These are phyloP conservation scores for Bellardia pandia DNA, from an alignment of 2,888 invertebrate species.

Conservation along the genomic window DNA sequence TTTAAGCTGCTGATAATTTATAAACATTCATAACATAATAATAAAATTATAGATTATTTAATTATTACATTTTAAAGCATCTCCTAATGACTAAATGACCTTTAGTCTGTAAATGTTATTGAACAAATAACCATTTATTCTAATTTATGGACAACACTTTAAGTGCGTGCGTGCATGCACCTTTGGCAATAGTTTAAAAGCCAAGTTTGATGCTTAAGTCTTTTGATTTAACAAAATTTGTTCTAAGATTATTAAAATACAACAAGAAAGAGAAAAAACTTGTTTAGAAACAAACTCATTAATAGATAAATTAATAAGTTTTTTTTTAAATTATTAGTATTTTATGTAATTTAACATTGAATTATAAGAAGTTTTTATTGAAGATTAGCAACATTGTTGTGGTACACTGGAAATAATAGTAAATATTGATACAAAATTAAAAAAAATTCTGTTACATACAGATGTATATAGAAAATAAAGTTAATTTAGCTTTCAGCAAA, in stretches of 20 bases:
- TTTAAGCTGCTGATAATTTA: neutral
- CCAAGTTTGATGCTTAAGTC: conserved; percentile 64
- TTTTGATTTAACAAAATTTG: conserved; percentile 33
- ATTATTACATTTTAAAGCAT: conserved; percentile 14
- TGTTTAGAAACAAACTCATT: conserved; percentile 26
- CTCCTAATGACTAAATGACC: conserved; percentile 16
- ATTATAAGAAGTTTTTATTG: conserved; percentile 58
- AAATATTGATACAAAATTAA: neutral
- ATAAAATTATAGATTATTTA: neutral
- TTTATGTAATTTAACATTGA: conserved; percentile 43
- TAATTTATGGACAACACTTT: neutral
- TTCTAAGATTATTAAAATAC: conserved; percentile 32
- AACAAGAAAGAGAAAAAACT: conserved; percentile 29
- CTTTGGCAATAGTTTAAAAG: conserved; percentile 53
- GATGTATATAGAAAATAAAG: too few species aligned
- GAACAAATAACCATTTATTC: neutral
- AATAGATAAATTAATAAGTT: conserved; percentile 25
- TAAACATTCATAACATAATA: neutral
- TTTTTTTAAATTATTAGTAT: conserved; percentile 26
- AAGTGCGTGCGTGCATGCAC: conserved; percentile 1
- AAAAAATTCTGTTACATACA: neutral
- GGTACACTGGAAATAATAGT: conserved; percentile 28
- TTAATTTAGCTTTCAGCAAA: too few species aligned
- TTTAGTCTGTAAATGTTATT: conserved; percentile 41
- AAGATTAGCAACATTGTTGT: conserved; percentile 46